Evolutionary conservation across 2,113 vertebrate species (phyloP), one percentile per base, ranked within the genome.

Genomic region (Girardinichthys multiradiatus): DNA sequence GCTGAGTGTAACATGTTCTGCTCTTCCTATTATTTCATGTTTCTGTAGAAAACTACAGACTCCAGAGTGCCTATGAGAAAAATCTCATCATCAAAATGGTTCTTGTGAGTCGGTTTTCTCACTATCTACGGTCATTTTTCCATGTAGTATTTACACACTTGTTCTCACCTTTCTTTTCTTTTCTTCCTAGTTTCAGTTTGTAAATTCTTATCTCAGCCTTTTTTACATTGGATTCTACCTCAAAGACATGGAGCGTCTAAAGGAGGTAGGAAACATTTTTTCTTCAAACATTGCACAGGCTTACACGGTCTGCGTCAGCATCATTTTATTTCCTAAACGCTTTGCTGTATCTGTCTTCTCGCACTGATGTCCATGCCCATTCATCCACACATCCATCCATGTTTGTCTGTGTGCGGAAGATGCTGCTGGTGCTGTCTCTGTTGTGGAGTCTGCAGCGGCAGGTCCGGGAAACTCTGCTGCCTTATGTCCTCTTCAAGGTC

Each of bases 221-320:
- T 98, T 99, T 95, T 99, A 99, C 94, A 99, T 99, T 66, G 98
- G 97, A 87, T 99, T 99, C 98, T 99, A 99, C 97, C 98, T 99
- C 97, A 98, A 98, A 93, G 98, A 99, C 94, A 98, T 99, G 97
- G 97, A 99, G 83, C 95, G 97, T 61, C 94, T 99, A 70, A 99
- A 98, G 90, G 98, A 99, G 97, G 98, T 99, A 82, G 92, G 94
- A 39, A 2, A 42, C 19, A 24, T 64, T 37, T 71, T 27, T 8
- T 1, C 8, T 2, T 60, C 12, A 1, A 35, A 26, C 4, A 24
- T n/a, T 26, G 12, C 57, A 57, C 48, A 51, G 17, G 37, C 51
- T 67, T 69, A 66, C 14, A 28, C 26, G 28, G n/a, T 67, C 15
- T 37, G 11, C 35, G 1, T 0, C 31, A 31, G 5, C 31, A 59